These are phyloP conservation scores for Rhinopithecus roxellana DNA, from an alignment of 2,113 vertebrate genomes.

Conservation along the genomic window DNA sequence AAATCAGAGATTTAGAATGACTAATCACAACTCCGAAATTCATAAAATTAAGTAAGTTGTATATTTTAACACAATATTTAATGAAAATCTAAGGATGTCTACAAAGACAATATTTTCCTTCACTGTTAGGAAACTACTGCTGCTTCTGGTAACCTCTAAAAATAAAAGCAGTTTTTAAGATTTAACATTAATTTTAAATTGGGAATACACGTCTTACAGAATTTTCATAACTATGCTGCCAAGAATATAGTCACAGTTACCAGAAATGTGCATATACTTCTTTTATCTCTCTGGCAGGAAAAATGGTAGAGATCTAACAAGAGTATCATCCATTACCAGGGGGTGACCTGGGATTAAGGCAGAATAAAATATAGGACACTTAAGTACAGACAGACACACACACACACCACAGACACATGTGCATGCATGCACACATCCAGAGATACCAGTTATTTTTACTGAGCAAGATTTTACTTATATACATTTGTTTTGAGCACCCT, in stretches of 20 bases:
- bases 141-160: constrained; percentile 36
- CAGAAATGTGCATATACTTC: constrained; percentile 1
- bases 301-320: neutral
- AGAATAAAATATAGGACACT: neutral
- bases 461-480: neutral
- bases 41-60: constrained; percentile 14
- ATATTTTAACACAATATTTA: constrained; percentile 57
- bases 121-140: constrained; percentile 3
- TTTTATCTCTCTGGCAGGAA: neutral
- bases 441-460: neutral
- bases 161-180: constrained; percentile 35
- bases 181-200: constrained; percentile 43
- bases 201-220: neutral
- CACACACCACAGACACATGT: rapidly evolving
- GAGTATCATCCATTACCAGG: neutral
- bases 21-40: constrained; percentile 8
- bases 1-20: constrained; percentile 24
- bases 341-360: neutral
- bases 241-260: constrained; percentile 22
- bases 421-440: neutral
- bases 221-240: constrained; percentile 32
- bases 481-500: neutral
- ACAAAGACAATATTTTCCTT: constrained; percentile 18
- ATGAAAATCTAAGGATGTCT: constrained; percentile 12
- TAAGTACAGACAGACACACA: neutral